Evolutionary conservation across 2,888 invertebrate species (phyloP), one percentile per base, ranked within the genome.

Genomic region (Ctenicera cuprea): DNA sequence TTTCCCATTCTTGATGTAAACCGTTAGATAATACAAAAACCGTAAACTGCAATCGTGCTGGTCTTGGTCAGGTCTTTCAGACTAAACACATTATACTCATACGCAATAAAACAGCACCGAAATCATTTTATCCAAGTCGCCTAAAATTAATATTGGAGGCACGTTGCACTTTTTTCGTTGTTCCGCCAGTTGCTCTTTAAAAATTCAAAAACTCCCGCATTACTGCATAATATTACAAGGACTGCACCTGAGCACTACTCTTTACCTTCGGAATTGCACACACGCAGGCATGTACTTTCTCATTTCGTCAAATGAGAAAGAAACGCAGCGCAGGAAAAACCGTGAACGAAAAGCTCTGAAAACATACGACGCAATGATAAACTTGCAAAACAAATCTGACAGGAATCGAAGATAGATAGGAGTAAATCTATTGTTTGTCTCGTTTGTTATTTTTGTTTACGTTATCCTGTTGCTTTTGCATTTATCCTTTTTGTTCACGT

Each of bases 201-300:
- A 72, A 72, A 72, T 72, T 72, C 72, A 66, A 72, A 57, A 67
- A 57, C 72, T 66, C 61, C 71, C 33, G 61, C 71, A 71, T 71
- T 66, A 48, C 72, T 72, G 67, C 72, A 67, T 67, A 67, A 67
- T 50, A 69, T 72, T 72, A 72, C 72, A 38, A 52, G 62, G 43
- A 50, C 50, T 45, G 57, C 70, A 70, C 70, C 70, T 70, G 70
- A 70, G 45, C 37, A 54, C 61, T 52, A n/a, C 69, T 43, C 26
- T 4, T 33, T 16, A 12, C 50, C 33, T 18, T 48, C 33, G 33
- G 11, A n/a, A 26, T 48, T 20, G 1, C 2, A 26, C 12, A 26
- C 50, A 20, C 50, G 37, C 14, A 20, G 14, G 9, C 33, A 8
- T 4, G 3, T 16, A 0, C 57, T 37, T 57, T 14, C 33, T 37